These are phyloP conservation scores for Clupea harengus DNA, from an alignment of 2,113 vertebrate species.

Conservation along the genomic window DNA sequence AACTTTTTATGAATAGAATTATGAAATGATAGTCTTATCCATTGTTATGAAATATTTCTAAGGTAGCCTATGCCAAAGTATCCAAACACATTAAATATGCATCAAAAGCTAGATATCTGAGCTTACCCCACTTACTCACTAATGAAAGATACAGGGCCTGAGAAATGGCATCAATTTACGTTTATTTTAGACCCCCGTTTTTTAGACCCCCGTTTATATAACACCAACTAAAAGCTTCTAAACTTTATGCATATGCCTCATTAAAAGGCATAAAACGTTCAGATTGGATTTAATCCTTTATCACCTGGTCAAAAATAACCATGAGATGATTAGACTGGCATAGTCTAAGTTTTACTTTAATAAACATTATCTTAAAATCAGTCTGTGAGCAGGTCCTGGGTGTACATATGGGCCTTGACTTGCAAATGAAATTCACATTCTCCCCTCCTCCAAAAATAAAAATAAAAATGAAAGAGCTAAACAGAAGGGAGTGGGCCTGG, in stretches of 20 bases:
- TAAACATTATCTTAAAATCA: neutral
- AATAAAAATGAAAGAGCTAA: constrained; percentile 19
- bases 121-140: neutral
- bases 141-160: neutral
- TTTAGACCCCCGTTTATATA: neutral
- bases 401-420: neutral
- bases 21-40: too few species aligned
- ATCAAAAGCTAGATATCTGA: neutral
- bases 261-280: neutral
- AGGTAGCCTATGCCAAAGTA: neutral
- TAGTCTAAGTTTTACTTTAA: neutral
- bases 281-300: neutral
- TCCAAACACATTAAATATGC: neutral
- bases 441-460: constrained; percentile 38
- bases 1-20: too few species aligned
- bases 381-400: neutral
- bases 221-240: neutral
- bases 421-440: constrained; percentile 14
- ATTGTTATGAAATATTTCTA: too few species aligned
- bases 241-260: neutral
- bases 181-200: neutral
- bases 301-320: neutral
- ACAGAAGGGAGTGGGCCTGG: constrained; percentile 41
- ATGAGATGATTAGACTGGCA: neutral
- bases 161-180: neutral